These are phyloP conservation scores for Turritopsis rubra DNA, from an alignment of 30 jellyfish, hydroid and myxozoan genomes.

Conservation along the genomic window DNA sequence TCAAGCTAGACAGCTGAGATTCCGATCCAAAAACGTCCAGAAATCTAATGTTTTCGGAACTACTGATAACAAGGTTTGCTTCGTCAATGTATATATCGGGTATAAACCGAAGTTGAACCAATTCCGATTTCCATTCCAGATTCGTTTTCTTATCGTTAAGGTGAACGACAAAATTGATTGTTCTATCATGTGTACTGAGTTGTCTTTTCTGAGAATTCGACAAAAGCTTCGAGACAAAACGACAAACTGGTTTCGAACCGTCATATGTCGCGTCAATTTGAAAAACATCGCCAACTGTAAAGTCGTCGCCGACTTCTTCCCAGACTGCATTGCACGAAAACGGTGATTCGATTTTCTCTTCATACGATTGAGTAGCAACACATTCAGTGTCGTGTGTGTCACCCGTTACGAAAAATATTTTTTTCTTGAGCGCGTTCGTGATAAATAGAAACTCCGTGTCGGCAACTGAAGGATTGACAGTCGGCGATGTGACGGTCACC, in stretches of 20 bases:
- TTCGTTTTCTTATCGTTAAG: constrained; percentile 8
- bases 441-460: constrained; percentile 20
- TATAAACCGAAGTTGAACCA: constrained; percentile 11
- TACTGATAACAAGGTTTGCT: neutral
- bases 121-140: constrained; percentile 4
- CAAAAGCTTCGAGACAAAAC: constrained; percentile 12
- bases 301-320: constrained; percentile 1
- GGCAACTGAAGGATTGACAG: neutral
- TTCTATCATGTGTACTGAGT: constrained; percentile 18
- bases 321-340: constrained; percentile 22
- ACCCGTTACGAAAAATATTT: neutral
- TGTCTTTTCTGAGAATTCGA: constrained; percentile 3
- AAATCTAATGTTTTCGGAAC: neutral
- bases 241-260: constrained; percentile 17
- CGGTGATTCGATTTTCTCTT: constrained; percentile 3
- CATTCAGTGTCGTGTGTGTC: neutral
- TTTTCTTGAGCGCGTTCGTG: constrained; percentile 10
- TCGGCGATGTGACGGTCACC: constrained; percentile 33
- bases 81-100: constrained; percentile 20
- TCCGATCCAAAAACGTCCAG: constrained; percentile 29
- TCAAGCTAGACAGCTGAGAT: constrained; percentile 33
- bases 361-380: neutral
- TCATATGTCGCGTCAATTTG: neutral
- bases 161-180: neutral
- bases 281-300: constrained; percentile 14